phyloP scores from a whole-genome alignment of 2,888 invertebrate genomes.

The Halictus quadricinctus region DNA sequence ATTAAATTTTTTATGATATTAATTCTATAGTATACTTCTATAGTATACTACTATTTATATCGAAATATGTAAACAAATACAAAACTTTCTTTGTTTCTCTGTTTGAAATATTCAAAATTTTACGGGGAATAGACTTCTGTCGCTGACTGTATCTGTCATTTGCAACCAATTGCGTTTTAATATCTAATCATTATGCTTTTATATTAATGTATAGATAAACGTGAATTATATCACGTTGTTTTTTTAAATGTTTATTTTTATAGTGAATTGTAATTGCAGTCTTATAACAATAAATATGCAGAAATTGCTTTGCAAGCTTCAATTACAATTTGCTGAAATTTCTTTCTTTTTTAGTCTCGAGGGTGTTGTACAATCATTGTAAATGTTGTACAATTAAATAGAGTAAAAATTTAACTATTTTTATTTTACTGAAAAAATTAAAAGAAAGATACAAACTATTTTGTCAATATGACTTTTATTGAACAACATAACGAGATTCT shows the following conservation, averaged over 20 bases:
- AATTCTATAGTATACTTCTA: background rate
- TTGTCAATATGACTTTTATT: background rate
- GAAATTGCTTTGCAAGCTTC: conserved; percentile 8
- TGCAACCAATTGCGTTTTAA: background rate
- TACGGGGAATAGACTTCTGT: background rate
- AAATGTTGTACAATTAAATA: background rate
- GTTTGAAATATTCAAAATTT: background rate
- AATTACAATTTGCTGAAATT: conserved; percentile 1
- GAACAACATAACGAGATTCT: background rate
- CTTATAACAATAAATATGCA: conserved; percentile 13
- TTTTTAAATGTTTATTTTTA: background rate
- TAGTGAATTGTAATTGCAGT: conserved; percentile 1
- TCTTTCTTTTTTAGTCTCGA: conserved; percentile 14
- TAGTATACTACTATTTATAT: background rate
- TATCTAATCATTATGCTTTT: background rate
- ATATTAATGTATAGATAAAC: background rate
- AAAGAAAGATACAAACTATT: background rate
- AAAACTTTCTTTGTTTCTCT: background rate
- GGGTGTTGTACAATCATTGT: background rate
- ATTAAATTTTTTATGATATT: background rate
- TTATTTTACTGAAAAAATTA: background rate
- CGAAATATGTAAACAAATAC: background rate
- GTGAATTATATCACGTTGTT: background rate
- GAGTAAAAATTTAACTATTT: background rate
- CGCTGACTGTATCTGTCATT: background rate